Conservation (phyloP, 2,113 vertebrate species). For the Anhinga anhinga region DNA sequence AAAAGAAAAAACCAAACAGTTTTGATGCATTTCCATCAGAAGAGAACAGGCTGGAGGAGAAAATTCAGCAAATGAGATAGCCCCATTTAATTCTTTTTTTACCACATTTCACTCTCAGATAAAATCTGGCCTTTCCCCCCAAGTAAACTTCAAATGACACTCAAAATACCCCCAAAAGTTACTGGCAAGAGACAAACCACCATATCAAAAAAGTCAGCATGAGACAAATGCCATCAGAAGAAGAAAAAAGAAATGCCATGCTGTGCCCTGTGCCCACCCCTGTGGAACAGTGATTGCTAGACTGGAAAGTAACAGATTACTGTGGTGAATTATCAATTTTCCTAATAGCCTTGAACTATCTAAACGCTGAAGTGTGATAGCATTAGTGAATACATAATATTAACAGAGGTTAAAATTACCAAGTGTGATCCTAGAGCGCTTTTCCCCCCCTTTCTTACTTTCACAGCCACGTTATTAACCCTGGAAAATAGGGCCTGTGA, state of each 20-base stretch:
- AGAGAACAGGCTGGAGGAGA: slow-evolving; percentile 62
- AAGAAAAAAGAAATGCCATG: neutral
- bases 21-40: slow-evolving; percentile 66
- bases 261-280: neutral
- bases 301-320: slow-evolving; percentile 28
- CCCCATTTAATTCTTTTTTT: slow-evolving; percentile 21
- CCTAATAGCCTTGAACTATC: slow-evolving; percentile 15
- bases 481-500: neutral
- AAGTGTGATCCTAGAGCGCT: neutral
- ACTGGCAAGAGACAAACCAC: slow-evolving; percentile 27
- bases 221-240: slow-evolving; percentile 24
- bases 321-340: slow-evolving; percentile 41
- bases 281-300: neutral
- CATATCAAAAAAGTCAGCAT: neutral
- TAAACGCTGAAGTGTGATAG: neutral
- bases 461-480: neutral
- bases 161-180: slow-evolving; percentile 55
- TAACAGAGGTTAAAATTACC: slow-evolving; percentile 18
- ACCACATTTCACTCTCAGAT: slow-evolving; percentile 65
- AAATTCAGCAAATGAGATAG: slow-evolving; percentile 67
- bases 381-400: slow-evolving; percentile 27
- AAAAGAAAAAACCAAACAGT: slow-evolving; percentile 14
- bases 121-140: slow-evolving; percentile 43
- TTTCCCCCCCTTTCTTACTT: neutral
- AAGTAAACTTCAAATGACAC: slow-evolving; percentile 33